Base-by-base conservation (phyloP, 2,113 vertebrate genomes). In the Columba janthina region DNA sequence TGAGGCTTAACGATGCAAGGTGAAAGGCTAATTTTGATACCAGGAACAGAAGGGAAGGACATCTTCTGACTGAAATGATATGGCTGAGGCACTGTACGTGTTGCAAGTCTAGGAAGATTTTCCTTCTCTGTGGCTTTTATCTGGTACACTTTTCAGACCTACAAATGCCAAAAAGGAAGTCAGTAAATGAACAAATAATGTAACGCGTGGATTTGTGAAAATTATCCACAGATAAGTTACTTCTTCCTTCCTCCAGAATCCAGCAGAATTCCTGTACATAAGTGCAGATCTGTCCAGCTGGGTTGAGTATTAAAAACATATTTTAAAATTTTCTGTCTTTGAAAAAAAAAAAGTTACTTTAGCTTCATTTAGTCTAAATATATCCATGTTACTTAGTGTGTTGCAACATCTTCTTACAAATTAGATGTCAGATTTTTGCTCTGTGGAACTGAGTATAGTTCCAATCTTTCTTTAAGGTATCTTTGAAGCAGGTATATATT, bases 401-500 rank as follows among this genome's bases (percentile, higher is more conserved):
- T 7, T 56, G 56, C 46, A 81, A 50, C 3, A 60, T 24, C 9
- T 44, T 74, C n/a, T 56, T 20, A 38, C 6, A 62, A 78, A 6
- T 67, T 25, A 46, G 15, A 65, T 2, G 32, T 89, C 50, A 75
- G 15, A 56, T 51, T 46, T 71, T 38, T 80, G 11, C 16, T 12
- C 6, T 64, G 3, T 15, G 15, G 71, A 93, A 92, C 54, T 40
- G 50, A 80, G 20, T 62, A 42, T 34, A 92, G 32, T 26, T 90
- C 78, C 2, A 75, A 65, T 87, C 62, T 88, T 60, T 67, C 62
- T 19, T 67, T 78, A 90, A 97, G n/a, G 14, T 95, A 71, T 80
- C 95, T 94, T 69, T 29, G 19, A 87, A 85, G 7, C 5, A 94
- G 57, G 74, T 94, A 85, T 86, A 94, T 93, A 72, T 75, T 74